Evolutionary conservation across 2,888 invertebrate genomes (phyloP), one percentile per base, ranked within the genome.

Genomic region (Gari tellinella): DNA sequence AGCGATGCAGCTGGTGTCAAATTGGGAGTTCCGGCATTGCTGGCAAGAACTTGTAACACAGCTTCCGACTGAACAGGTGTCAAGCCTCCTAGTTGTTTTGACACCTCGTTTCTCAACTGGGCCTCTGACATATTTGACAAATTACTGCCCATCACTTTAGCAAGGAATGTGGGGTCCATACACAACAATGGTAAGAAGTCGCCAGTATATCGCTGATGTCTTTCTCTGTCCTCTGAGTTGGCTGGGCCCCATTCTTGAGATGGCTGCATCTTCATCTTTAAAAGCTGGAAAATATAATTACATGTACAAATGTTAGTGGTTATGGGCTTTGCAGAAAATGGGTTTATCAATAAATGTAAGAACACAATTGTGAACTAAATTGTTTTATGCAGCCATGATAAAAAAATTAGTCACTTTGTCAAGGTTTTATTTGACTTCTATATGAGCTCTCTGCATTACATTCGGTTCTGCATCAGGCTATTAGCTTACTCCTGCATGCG

Each of bases 211-310:
- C 77, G 55, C 31, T 66, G 62, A 31, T 77, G 77, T 12, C 72
- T 49, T 46, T 65, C 26, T 31, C 88, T 61, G 69, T 87, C 78
- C 12, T 74, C 81, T 1, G 70, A 60, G 43, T 81, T 67, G 3
- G 88, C 87, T 21, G 90, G 90, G 45, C 90, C 90, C 90, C 90
- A 90, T 7, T 84, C 83, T 1, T 65, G 52, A 7, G 81, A 69
- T 12, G 90, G 89, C 31, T 80, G 75, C 69, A 86, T 78, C n/a
- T 80, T 78, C 15, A 80, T 61, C 26, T 76, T 81, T 68, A 89
- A 49, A 3, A 89, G 66, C 89, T 89, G 76, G 31, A 31, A 10
- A 31, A 31, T 7, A 31, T 7, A 31, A n/a, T n/a, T n/a, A n/a
- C n/a, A n/a, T n/a, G n/a, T n/a, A n/a, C n/a, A n/a, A n/a, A n/a